phyloP scores from a whole-genome alignment of 2,113 vertebrate species.

The Tupaia chinensis region DNA sequence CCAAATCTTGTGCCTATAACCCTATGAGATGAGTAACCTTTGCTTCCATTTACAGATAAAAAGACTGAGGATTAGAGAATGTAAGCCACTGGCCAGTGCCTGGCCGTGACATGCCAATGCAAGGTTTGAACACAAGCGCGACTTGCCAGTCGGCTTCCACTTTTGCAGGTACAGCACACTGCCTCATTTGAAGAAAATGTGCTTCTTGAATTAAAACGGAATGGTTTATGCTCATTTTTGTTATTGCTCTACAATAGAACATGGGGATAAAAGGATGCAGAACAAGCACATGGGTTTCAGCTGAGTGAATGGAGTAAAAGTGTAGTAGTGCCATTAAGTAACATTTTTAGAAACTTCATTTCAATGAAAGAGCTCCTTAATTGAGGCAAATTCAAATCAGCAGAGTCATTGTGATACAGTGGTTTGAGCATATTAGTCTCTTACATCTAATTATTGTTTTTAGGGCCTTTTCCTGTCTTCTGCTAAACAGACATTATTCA shows the following conservation, averaged over 20 bases:
- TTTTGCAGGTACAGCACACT: not conserved
- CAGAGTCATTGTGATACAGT: conserved; percentile 71
- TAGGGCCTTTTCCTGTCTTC: conserved; percentile 64
- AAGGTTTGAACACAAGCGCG: not conserved
- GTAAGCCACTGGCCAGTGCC: not conserved
- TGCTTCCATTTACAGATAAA: not conserved
- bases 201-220: conserved; percentile 36
- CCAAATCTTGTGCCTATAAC: not conserved
- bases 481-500: conserved; percentile 65
- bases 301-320: conserved; percentile 70
- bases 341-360: conserved; percentile 80
- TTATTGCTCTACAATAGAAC: conserved; percentile 56
- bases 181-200: conserved; percentile 19
- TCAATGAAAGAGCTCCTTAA: conserved; percentile 78
- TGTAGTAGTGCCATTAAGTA: conserved; percentile 73
- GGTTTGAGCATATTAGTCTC: conserved; percentile 70
- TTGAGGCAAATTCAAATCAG: conserved; percentile 80
- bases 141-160: not conserved
- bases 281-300: conserved; percentile 67
- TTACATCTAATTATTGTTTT: conserved; percentile 80
- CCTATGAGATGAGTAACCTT: not conserved
- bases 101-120: not conserved
- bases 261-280: conserved; percentile 49
- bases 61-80: not conserved
- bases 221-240: conserved; percentile 37